Base-by-base conservation (phyloP, 2,888 invertebrate genomes). In the Leptogaster cylindrica region DNA sequence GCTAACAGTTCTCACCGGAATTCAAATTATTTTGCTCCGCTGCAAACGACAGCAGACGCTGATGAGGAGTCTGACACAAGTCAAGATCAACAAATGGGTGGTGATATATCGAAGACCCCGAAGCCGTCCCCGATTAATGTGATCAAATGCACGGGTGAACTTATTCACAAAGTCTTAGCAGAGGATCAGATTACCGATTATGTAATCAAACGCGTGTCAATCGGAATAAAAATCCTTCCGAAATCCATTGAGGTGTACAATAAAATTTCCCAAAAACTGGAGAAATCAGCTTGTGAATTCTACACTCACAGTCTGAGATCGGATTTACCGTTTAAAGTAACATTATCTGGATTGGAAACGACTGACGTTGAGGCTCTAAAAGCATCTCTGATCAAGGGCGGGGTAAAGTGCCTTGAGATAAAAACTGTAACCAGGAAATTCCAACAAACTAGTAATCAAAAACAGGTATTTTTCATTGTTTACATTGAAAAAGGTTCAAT, bases 201-300 rank as follows among this genome's bases (percentile, higher is more conserved):
- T 18, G 14, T 20, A 7, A 5, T 20, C 7, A 46, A 46, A 20
- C 46, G 20, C 20, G 20, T 46, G 31, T 31, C 31, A 7, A 46
- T 46, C 4, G 46, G 46, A 46, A 20, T 46, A 18, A 46, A 46
- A 46, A 18, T 46, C 20, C 10, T 46, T n/a, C 20, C 46, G 10
- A 46, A 46, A 46, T 46, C 46, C 6, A 46, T 46, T 16, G 46
- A 46, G 4, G 1, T 10, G 6, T 46, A 18, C 10, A 16, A 46
- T 1, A 46, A 46, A 10, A 46, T 46, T 16, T 46, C 18, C 46
- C 5, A 18, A 20, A 46, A 14, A 1, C 46, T 46, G 1, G 2
- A 18, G 20, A 8, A 46, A 14, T 4, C 20, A 46, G 20, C 16
- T 18, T 46, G 4, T 1, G 46, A 46, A 8, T 46, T 7, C 10